These are phyloP conservation scores for Callipepla squamata DNA, from an alignment of 2,113 vertebrate species.

Conservation along the genomic window DNA sequence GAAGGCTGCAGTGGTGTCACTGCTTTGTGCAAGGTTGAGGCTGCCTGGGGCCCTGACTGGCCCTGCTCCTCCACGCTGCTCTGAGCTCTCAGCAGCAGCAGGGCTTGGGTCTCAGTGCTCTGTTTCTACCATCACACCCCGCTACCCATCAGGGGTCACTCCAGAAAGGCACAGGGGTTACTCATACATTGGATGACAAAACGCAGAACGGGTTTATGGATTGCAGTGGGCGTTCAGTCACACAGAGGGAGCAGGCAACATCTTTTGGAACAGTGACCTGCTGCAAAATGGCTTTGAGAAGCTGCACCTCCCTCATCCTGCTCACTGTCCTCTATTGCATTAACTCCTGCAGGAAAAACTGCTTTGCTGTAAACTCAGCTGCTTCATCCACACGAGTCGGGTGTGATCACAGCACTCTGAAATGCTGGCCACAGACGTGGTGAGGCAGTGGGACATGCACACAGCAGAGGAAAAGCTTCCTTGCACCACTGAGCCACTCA, in stretches of 20 bases:
- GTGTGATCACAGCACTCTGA: not conserved
- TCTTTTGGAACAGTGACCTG: not conserved
- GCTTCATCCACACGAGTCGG: not conserved
- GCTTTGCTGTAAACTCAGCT: not conserved
- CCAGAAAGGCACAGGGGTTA: not conserved
- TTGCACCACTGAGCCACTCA: not conserved
- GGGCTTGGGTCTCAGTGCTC: not conserved
- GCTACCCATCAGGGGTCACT: not conserved
- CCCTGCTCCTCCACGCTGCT: too few species aligned
- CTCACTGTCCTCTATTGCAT: not conserved
- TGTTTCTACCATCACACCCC: not conserved
- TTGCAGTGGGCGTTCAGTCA: not conserved
- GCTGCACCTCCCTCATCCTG: not conserved
- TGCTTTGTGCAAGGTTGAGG: too few species aligned
- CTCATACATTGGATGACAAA: not conserved
- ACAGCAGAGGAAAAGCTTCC: not conserved
- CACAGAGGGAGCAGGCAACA: not conserved
- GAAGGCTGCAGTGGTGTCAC: too few species aligned
- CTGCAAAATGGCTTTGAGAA: not conserved
- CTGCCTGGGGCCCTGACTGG: too few species aligned
- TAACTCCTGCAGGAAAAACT: not conserved
- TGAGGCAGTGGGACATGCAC: not conserved
- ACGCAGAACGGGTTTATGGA: not conserved
- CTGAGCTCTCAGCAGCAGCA: too few species aligned
- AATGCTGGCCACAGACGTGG: fast-evolving